Evolutionary conservation across 2,888 invertebrate genomes (phyloP).

Genomic region (Eupithecia subumbrata): DNA sequence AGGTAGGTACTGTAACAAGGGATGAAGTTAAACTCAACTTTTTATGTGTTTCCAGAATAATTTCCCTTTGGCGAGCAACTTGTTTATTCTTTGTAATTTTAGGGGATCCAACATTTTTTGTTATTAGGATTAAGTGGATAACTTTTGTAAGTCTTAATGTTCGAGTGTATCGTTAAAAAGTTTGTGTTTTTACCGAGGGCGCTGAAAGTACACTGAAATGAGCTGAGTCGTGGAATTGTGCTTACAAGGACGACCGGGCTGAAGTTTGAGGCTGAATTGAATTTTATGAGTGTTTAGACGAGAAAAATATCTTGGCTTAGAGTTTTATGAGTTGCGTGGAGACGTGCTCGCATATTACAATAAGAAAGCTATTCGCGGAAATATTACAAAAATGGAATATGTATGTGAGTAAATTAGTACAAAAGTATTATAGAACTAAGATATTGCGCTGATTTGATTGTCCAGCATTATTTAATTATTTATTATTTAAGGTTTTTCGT

Average conservation of each 20-base stretch:
- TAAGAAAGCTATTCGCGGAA: background rate
- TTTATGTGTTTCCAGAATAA: slow-evolving; percentile 24
- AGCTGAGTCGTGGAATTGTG: background rate
- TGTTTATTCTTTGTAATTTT: slow-evolving; percentile 31
- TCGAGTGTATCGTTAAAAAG: slow-evolving; percentile 27
- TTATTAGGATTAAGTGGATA: slow-evolving; percentile 24
- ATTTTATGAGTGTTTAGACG: slow-evolving; percentile 17
- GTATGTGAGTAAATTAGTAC: no score
- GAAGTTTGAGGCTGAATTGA: slow-evolving; percentile 4
- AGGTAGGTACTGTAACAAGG: slow-evolving; percentile 9
- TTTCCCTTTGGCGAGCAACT: slow-evolving; percentile 24
- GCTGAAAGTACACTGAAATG: background rate
- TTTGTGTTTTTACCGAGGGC: slow-evolving; percentile 13
- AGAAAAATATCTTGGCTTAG: background rate
- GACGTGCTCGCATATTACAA: background rate
- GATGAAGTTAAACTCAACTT: slow-evolving; percentile 26
- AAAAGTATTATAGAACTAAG: no score
- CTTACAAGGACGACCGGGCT: background rate
- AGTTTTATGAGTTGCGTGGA: background rate
- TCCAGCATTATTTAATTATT: background rate
- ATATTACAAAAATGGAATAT: background rate
- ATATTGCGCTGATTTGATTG: background rate
- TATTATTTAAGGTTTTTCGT: no score
- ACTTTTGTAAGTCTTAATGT: slow-evolving; percentile 26
- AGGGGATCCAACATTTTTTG: slow-evolving; percentile 5